These are phyloP conservation scores for Pristionchus entomophagus DNA, from an alignment of 2,888 invertebrate genomes.

Conservation along the genomic window DNA sequence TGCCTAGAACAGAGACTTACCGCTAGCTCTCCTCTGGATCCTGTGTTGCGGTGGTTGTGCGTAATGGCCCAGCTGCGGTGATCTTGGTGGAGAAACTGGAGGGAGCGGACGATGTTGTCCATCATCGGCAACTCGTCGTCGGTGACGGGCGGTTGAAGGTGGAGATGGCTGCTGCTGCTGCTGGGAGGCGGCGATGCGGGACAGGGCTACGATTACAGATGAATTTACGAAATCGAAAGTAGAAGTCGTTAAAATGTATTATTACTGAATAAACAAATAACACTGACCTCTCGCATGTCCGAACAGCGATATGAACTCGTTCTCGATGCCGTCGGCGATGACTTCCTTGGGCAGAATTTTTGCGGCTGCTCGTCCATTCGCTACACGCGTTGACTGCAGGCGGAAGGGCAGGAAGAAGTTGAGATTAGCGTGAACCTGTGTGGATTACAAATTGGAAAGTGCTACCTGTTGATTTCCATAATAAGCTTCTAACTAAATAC, in stretches of 20 bases:
- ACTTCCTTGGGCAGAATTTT: conserved; percentile 39
- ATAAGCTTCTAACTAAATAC: background rate
- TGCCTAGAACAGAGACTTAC: background rate
- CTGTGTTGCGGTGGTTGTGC: conserved; percentile 1
- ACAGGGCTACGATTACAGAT: background rate
- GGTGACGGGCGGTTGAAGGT: conserved; percentile 22
- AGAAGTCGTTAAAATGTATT: background rate
- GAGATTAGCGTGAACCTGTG: conserved; percentile 63
- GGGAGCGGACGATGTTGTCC: background rate
- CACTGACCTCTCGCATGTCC: conserved; percentile 62
- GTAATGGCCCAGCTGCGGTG: conserved; percentile 20
- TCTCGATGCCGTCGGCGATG: conserved; percentile 59
- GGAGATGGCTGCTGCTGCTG: background rate
- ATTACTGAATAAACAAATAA: background rate
- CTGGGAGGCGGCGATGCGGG: conserved; percentile 16
- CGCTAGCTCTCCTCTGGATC: conserved; percentile 25
- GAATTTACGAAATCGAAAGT: no score
- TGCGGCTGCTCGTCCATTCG: conserved; percentile 57
- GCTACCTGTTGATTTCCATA: background rate
- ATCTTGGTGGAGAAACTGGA: background rate
- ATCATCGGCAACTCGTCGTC: background rate
- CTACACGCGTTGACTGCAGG: conserved; percentile 68
- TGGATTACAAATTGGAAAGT: background rate
- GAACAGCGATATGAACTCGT: conserved; percentile 71
- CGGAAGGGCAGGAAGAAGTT: conserved; percentile 73